Base-by-base conservation (phyloP, 1,140 invertebrate genomes). In the Metopolophium dirhodum region DNA sequence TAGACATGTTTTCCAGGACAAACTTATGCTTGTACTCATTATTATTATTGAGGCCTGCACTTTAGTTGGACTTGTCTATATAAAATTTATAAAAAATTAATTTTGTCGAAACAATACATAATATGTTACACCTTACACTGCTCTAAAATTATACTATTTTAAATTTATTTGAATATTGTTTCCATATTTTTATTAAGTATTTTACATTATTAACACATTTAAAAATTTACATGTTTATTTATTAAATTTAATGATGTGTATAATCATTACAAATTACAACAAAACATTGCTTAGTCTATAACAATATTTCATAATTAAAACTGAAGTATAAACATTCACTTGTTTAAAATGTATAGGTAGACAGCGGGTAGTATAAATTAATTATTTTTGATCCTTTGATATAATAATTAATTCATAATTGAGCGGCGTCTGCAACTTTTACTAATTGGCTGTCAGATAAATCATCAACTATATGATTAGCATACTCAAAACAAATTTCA, bases 401-500 rank as follows among this genome's bases (percentile, higher is more conserved):
- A 68, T 18, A 45, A 57, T 90, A 2, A n/a, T 57, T 49, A 26
- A 7, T 68, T 23, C 20, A 68, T 7, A 68, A 90, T 45, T n/a
- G 54, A 41, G 18, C 54, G n/a, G 91, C 35, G 18, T 93, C 77
- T 18, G 82, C 82, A 30, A 86, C 82, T 86, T 86, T 26, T 30
- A 93, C 9, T 86, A 93, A 54, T 45, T 57, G 47, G n/a, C 91
- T 93, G 14, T 93, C 91, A 0, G 91, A 93, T 86, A 93, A 86
- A 86, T 41, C n/a, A 54, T 93, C 91, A 0, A 57, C 7, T 20
- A 20, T n/a, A 30, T 6, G 22, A 85, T 86, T 86, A 9, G 91
- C 26, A 23, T 93, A 93, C 22, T 94, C 90, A 90, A 94, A 94
- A 54, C 85, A 85, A 22, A 94, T 35, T 93, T 94, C 94, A 51